phyloP scores from a whole-genome alignment of 2,888 invertebrate genomes.

The Suillia variegata region DNA sequence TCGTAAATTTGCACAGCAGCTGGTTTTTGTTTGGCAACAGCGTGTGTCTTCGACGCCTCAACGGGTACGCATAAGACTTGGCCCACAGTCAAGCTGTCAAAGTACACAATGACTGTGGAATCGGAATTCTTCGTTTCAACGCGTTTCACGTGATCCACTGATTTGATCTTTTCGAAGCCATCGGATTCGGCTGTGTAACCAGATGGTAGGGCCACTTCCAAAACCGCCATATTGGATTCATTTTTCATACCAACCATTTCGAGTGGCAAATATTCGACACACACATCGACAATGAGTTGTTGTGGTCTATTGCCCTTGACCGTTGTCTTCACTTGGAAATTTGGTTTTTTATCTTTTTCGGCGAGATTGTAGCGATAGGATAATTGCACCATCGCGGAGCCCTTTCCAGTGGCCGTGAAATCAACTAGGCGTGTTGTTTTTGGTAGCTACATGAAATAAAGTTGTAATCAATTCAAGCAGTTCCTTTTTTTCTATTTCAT shows the following conservation, averaged over 20 bases:
- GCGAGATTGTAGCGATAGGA: constrained; percentile 83
- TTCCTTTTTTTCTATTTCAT: constrained; percentile 24
- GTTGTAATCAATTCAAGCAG: constrained; percentile 48
- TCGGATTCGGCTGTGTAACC: constrained; percentile 82
- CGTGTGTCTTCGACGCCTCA: constrained; percentile 79
- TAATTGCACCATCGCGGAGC: constrained; percentile 78
- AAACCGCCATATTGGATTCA: constrained; percentile 82
- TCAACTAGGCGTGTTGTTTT: constrained; percentile 67
- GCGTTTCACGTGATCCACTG: constrained; percentile 62
- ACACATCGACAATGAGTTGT: constrained; percentile 80
- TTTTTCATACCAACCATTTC: constrained; percentile 61
- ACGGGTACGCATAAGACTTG: constrained; percentile 79
- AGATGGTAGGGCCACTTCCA: constrained; percentile 84
- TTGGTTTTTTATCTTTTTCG: constrained; percentile 85
- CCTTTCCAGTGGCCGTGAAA: constrained; percentile 79
- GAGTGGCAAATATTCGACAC: constrained; percentile 68
- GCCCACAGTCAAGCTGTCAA: constrained; percentile 66
- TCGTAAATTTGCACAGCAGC: constrained; percentile 83
- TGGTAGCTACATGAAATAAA: constrained; percentile 46
- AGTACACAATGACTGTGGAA: constrained; percentile 69
- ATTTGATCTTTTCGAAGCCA: constrained; percentile 67
- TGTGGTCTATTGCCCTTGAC: constrained; percentile 82
- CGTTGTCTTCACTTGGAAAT: constrained; percentile 84
- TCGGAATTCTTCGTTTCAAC: constrained; percentile 71
- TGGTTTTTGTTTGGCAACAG: constrained; percentile 82